phyloP scores from a whole-genome alignment of 2,113 vertebrate species.

The Gobio gobio region DNA sequence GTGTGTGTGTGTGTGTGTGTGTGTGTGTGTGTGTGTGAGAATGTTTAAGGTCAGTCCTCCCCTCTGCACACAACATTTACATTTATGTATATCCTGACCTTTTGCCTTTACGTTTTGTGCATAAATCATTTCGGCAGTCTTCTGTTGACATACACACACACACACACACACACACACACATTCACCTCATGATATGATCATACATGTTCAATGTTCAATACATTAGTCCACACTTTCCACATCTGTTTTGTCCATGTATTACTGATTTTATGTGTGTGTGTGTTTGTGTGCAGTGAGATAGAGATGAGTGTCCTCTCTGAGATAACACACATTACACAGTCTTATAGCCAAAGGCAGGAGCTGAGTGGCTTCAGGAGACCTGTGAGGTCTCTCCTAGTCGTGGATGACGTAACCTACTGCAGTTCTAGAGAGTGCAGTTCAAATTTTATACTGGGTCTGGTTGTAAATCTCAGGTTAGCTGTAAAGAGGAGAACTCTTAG shows the following conservation, averaged over 20 bases:
- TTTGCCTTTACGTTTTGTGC: constrained; percentile 40
- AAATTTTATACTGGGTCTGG: constrained; percentile 13
- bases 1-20: constrained; percentile 39
- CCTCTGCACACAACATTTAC: constrained; percentile 50
- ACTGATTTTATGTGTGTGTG: constrained; percentile 20
- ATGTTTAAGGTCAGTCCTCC: constrained; percentile 52
- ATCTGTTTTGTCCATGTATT: constrained; percentile 47
- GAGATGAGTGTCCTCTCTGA: constrained; percentile 14
- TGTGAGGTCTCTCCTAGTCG: constrained; percentile 12
- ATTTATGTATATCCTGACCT: constrained; percentile 58
- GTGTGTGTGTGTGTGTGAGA: constrained; percentile 23
- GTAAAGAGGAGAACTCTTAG: not conserved
- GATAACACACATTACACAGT: constrained; percentile 43
- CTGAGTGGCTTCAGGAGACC: constrained; percentile 34
- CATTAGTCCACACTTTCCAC: constrained; percentile 41
- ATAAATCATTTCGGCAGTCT: constrained; percentile 22
- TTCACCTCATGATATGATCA: not conserved
- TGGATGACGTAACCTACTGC: constrained; percentile 25
- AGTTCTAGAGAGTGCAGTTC: constrained; percentile 11
- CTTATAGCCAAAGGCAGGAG: constrained; percentile 22
- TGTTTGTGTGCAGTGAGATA: constrained; percentile 1
- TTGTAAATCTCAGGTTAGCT: constrained; percentile 9
- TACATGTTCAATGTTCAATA: constrained; percentile 1
- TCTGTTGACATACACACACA: not conserved
- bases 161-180: not conserved